Base-by-base conservation (phyloP, 2,113 vertebrate genomes). In the Carassius carassius region DNA sequence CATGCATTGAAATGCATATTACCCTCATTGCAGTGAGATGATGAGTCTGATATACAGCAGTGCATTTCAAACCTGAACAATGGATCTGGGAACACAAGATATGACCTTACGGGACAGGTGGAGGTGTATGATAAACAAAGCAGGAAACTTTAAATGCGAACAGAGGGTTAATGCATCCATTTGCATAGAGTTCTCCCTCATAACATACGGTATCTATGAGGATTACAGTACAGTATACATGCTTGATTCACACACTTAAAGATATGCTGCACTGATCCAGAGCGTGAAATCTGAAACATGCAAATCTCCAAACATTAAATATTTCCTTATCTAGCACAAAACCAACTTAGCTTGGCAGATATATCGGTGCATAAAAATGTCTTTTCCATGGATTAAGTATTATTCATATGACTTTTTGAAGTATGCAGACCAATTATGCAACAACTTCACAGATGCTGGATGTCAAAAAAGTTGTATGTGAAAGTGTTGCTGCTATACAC, bases 1-100 rank as follows among this genome's bases (percentile, higher is more conserved):
- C 73, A 75, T 83, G 82, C n/a, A 83, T 63, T 76, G 69, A 85
- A 67, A 85, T 54, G 63, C 58, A 32, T 63, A 62, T 84, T 78
- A 8, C 47, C 35, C 58, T 72, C 65, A 54, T 17, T 13, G 19
- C 44, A 62, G 0, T 25, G 17, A 29, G 16, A 67, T 5, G 17
- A 1, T 1, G 29, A 78, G 32, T 56, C 51, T 56, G 56, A 58
- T n/a, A 58, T 58, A 25, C 4, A 32, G 35, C 23, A 29, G 56
- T 63, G 72, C 35, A 12, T 62, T 84, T 49, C 11, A 65, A 37
- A 17, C 73, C 29, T 77, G 25, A 17, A 35, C n/a, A 77, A 58
- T 35, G 17, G 29, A 78, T 60, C 54, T 60, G 76, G 37, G 19
- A 81, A 67, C 25, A 76, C 29, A 35, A 84, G 74, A 84, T 5